Conservation (phyloP, 2,888 invertebrate genomes). For the Dioctria rufipes region DNA sequence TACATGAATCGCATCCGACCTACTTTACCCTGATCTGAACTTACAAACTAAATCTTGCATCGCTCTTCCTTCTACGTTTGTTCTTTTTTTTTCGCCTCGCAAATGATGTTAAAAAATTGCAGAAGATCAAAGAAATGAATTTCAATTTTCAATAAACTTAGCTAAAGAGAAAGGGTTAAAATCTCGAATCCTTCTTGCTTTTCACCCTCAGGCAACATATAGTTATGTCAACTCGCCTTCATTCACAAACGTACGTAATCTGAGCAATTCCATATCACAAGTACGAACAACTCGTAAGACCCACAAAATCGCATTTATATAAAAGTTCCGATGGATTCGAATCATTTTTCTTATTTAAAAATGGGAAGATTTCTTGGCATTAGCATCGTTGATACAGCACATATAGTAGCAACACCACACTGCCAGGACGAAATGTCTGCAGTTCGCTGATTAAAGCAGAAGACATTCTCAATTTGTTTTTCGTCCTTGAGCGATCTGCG, state of each 20-base stretch:
- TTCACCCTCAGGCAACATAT: no score
- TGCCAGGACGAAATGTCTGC: constrained; percentile 9
- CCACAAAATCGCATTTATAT: constrained; percentile 28
- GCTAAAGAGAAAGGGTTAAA: no score
- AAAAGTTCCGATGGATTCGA: constrained; percentile 23
- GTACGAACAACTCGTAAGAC: constrained; percentile 6
- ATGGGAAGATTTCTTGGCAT: not conserved
- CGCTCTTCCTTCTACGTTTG: no score
- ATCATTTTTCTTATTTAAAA: constrained; percentile 13
- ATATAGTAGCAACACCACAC: not conserved
- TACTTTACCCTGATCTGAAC: no score
- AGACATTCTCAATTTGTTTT: constrained; percentile 27
- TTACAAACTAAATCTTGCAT: no score
- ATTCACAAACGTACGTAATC: not conserved
- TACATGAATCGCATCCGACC: no score
- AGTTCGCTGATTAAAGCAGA: constrained; percentile 43
- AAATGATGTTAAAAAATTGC: no score
- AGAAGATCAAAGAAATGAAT: no score
- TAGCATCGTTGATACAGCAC: not conserved
- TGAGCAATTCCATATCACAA: not conserved
- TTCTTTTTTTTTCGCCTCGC: no score
- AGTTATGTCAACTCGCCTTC: not conserved
- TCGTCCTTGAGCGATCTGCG: constrained; percentile 17
- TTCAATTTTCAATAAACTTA: no score
- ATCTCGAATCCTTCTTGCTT: not conserved